Base-by-base conservation (phyloP, 2,888 invertebrate species). In the Mallateleia sp. region DNA sequence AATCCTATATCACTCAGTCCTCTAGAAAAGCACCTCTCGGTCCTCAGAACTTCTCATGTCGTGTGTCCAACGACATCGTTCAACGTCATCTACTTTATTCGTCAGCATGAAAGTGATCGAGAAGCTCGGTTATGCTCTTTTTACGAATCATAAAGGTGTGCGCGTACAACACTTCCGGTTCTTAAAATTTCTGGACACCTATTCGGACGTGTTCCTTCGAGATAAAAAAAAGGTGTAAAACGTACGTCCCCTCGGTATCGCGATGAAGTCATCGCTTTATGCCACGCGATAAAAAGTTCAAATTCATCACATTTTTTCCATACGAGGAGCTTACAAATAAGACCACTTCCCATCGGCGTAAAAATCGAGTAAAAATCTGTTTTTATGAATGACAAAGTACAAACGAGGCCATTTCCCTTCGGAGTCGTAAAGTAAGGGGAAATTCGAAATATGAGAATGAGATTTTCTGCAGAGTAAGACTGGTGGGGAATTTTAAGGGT, bases 401-500 rank as follows among this genome's bases (percentile, higher is more conserved):
- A 60, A 66, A 56, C 9, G 32, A 66, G 56, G 18, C 45, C 32
- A 66, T 77, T 77, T 79, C 47, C 64, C 25, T 42, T 62, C 62
- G 42, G 6, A 32, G 52, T 50, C 52, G 62, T 32, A 62, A 52
- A 62, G 28, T 24, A 60, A 18, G 22, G 34, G 7, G 38, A 66
- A 56, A 77, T 77, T n/a, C 66, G 38, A 64, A 66, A 56, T 77
- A 66, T 42, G 28, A 28, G 22, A 71, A 71, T 18, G 42, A 64
- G 64, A 72, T 60, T 80, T 71, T 62, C 62, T 64, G 34, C 54
- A n/a, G 64, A 20, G 45, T 52, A 54, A 64, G 69, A 5, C 52
- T 47, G 52, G 83, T 18, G 22, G 7, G 56, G 83, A 84, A 84
- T 85, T 79, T 74, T 72, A 85, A 85, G 78, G 79, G 69, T 69